phyloP scores from a whole-genome alignment of 2,797 vertebrate genomes.

The Chelon auratus region DNA sequence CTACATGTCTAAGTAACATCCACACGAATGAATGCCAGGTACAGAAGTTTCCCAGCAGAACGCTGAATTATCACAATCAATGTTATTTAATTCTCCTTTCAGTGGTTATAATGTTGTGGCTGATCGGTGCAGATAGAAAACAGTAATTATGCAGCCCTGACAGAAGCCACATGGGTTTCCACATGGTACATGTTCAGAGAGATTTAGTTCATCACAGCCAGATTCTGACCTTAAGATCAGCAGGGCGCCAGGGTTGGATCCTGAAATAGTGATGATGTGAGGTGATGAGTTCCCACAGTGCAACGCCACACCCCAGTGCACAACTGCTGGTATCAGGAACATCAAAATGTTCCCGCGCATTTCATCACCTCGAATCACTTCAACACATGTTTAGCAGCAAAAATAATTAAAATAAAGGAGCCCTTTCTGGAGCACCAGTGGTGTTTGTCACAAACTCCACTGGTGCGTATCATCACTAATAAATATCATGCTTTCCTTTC shows the following conservation, averaged over 20 bases:
- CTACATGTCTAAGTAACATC: too few relatives aligned
- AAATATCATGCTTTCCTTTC: too few relatives aligned
- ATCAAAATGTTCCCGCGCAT: background rate
- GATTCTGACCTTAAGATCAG: conserved; percentile 27
- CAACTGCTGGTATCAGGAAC: background rate
- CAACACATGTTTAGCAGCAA: background rate
- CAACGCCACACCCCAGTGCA: background rate
- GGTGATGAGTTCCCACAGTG: background rate
- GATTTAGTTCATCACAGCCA: conserved; percentile 28
- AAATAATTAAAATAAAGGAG: background rate
- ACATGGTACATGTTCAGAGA: conserved; percentile 37
- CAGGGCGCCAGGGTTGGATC: background rate
- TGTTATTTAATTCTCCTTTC: too few relatives aligned
- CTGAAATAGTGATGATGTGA: background rate
- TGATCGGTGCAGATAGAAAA: too few relatives aligned
- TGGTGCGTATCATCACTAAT: too few relatives aligned
- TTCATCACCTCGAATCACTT: background rate
- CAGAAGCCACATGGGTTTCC: conserved; percentile 12
- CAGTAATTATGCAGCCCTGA: background rate
- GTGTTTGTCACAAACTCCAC: too few relatives aligned
- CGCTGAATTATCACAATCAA: background rate
- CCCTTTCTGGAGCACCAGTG: too few relatives aligned
- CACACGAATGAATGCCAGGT: too few relatives aligned
- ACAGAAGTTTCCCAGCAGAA: background rate
- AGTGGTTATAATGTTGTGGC: conserved; percentile 5